Base-by-base conservation (phyloP, 1,140 invertebrate genomes). In the Drosophila seguyi region DNA sequence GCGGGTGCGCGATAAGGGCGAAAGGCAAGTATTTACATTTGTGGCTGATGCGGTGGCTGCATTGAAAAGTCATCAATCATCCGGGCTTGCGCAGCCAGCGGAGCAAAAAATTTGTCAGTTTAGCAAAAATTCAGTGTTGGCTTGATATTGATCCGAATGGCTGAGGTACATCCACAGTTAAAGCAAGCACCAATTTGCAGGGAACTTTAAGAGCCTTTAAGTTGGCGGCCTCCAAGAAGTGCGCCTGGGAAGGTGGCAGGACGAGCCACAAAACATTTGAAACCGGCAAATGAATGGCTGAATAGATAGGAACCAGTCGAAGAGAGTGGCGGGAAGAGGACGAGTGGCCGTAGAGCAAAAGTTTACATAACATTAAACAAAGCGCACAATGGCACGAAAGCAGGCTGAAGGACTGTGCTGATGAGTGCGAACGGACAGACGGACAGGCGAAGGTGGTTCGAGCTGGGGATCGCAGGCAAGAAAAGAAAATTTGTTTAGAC, bases 281-380 rank as follows among this genome's bases (percentile, higher is more conserved):
- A 62, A 22, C 34, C 66, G 39, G 72, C 75, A 80, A 88, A 88
- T 88, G 77, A 90, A 88, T 88, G 84, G 68, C 59, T 84, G 84
- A 87, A 90, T 83, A 88, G 84, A 88, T 88, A 88, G 73, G 57
- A 83, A 76, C 76, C 83, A 77, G 79, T 68, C 71, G 69, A 81
- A 79, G 74, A 63, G 73, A 47, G 68, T 39, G 58, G 68, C 71
- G 41, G 67, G 31, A 34, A 34, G 38, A 55, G 60, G 55, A n/a
- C 61, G 39, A 45, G 76, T 75, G 56, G 55, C 48, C 62, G 67
- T 67, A 75, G 62, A 75, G 81, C 74, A 88, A 90, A 88, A 88
- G 84, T 88, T 88, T 88, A 90, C 84, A 88, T 88, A 88, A 88
- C 84, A 88, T 88, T 88, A 88, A 88, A 88, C 84, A 88, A 90